phyloP scores from a whole-genome alignment of 2,113 vertebrate genomes.

The Boulengeromyrus knoepffleri region DNA sequence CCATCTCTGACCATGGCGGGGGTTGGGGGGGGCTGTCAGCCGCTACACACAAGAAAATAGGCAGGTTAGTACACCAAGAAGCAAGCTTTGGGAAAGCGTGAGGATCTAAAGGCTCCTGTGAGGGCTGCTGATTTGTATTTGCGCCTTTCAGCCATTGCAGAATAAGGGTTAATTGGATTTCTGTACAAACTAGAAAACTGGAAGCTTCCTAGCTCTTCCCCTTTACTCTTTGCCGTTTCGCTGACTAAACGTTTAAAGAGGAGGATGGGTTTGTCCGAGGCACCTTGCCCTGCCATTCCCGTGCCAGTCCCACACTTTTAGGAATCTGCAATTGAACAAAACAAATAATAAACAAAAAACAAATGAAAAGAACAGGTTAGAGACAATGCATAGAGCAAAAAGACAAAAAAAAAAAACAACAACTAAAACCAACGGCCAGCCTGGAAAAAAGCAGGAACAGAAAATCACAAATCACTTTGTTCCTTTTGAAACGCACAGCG shows the following conservation, averaged over 20 bases:
- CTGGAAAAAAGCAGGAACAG: constrained; percentile 43
- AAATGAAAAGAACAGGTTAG: constrained; percentile 44
- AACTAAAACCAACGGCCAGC: constrained; percentile 23
- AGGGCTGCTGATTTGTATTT: constrained; percentile 22
- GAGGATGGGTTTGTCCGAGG: constrained; percentile 57
- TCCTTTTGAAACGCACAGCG: constrained; percentile 22
- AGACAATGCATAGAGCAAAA: constrained; percentile 44
- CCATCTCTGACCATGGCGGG: constrained; percentile 11
- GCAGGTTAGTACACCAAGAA: constrained; percentile 49
- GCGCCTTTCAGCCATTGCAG: constrained; percentile 22
- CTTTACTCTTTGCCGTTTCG: constrained; percentile 33
- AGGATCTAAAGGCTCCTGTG: constrained; percentile 34
- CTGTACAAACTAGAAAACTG: neutral
- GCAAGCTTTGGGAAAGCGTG: constrained; percentile 46
- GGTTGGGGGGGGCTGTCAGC: constrained; percentile 25
- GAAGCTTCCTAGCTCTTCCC: constrained; percentile 20
- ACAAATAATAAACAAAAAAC: constrained; percentile 52
- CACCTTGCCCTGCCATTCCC: constrained; percentile 75
- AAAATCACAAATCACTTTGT: constrained; percentile 24
- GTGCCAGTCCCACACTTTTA: constrained; percentile 74
- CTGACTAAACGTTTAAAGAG: constrained; percentile 39
- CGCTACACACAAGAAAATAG: constrained; percentile 30
- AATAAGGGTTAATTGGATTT: constrained; percentile 24
- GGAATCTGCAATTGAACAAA: constrained; percentile 79
- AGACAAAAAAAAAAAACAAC: neutral